Evolutionary conservation across 2,797 vertebrate genomes (phyloP).

Genomic region (Galaxias olidus): DNA sequence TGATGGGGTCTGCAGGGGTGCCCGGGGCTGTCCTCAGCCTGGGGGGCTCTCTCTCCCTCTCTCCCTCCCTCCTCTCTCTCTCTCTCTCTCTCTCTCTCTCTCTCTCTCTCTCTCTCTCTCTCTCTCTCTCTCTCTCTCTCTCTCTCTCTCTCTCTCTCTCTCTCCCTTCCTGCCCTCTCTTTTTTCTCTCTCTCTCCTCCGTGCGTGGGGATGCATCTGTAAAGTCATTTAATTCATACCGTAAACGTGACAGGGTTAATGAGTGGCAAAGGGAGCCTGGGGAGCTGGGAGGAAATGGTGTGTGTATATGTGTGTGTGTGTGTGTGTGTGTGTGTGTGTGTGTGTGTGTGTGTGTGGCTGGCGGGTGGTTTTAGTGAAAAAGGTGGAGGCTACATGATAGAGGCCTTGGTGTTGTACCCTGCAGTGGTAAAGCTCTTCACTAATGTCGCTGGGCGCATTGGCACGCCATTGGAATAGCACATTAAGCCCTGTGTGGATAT

Average conservation of each 20-base stretch:
- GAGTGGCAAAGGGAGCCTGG: slow-evolving; percentile 75
- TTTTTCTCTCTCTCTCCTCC: slow-evolving; percentile 33
- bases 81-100: slow-evolving; percentile 21
- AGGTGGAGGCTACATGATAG: slow-evolving; percentile 47
- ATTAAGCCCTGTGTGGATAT: no score
- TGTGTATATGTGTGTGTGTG: slow-evolving; percentile 6
- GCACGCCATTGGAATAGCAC: slow-evolving; percentile 23
- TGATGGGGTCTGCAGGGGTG: slow-evolving; percentile 55
- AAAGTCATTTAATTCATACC: slow-evolving; percentile 77
- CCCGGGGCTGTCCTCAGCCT: slow-evolving; percentile 56
- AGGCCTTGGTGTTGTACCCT: slow-evolving; percentile 43
- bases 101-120: slow-evolving; percentile 28
- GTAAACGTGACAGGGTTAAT: slow-evolving; percentile 81
- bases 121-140: slow-evolving; percentile 31
- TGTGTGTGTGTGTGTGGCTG: slow-evolving; percentile 14
- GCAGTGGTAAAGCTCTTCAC: slow-evolving; percentile 55
- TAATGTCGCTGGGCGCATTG: slow-evolving; percentile 40
- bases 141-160: slow-evolving; percentile 33
- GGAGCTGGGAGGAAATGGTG: slow-evolving; percentile 46
- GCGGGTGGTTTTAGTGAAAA: slow-evolving; percentile 11
- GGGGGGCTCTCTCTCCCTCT: slow-evolving; percentile 13
- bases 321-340: slow-evolving; percentile 8
- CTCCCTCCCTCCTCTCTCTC: slow-evolving; percentile 40
- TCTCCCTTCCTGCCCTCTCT: slow-evolving; percentile 29
- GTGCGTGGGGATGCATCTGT: slow-evolving; percentile 70